Evolutionary conservation across 1,140 invertebrate species (phyloP), one percentile per base, ranked within the genome.

Genomic region (Aricia agestis): DNA sequence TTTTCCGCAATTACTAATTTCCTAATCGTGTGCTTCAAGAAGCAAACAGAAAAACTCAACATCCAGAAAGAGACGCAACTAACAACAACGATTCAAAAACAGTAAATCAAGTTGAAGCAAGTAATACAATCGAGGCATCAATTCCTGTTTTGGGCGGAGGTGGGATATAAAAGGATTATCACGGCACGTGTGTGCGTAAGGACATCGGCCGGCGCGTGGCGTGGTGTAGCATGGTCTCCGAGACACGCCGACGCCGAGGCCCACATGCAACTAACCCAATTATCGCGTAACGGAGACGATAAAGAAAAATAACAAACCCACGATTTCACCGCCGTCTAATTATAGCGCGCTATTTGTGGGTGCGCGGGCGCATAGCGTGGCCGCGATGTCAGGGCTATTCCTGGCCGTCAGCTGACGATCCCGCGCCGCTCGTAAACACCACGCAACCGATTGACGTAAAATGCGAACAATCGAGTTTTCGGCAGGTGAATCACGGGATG

Each of bases 231-330:
- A 5, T 36, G 36, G 36, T 36, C 36, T 69, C 72, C 84, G 84
- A 90, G 88, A 90, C 88, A 85, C 86, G 86, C 86, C 87, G 87
- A 89, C 88, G 88, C 88, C 78, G 80, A 79, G 86, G 83, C 86
- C 88, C 89, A 89, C 89, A 89, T 89, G 74, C 84, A 79, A 79
- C 85, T 91, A 91, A 91, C 89, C 89, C 89, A 91, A 91, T 91
- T 91, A 91, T 89, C 87, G 83, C 85, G 86, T 87, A 89, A 89
- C 87, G 83, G 86, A 86, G 79, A 89, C 89, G 89, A 89, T 89
- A 88, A 91, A 91, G 89, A 91, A 91, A 91, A 91, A 91, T 91
- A 91, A 91, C 89, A 91, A 91, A 91, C 89, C 89, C 87, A 91
- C 89, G 89, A 91, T 90, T 91, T 90, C 87, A 87, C 87, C 80